Conservation (phyloP, 2,888 invertebrate species). For the Eulithis testata region DNA sequence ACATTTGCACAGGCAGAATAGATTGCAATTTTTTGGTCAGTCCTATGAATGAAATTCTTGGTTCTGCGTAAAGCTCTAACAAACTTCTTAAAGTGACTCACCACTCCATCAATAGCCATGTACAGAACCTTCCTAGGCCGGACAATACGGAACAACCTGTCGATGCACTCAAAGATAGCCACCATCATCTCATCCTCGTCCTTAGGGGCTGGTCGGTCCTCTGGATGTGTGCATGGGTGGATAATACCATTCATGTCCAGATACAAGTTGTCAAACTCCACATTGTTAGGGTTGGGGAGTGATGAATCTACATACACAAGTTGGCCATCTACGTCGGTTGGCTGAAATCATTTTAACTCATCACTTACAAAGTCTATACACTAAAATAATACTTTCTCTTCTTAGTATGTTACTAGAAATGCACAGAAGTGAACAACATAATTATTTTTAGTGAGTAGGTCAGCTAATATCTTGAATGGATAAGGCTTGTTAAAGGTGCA, state of each 20-base stretch:
- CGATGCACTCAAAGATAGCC: conserved; percentile 99
- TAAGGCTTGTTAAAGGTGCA: not conserved
- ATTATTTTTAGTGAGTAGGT: not conserved
- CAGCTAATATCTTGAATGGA: not conserved
- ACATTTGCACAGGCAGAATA: no score
- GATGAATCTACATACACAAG: conserved; percentile 91
- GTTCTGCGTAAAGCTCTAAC: no score
- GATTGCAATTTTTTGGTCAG: no score
- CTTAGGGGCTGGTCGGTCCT: conserved; percentile 98
- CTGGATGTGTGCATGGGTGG: conserved; percentile 99
- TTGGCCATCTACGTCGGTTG: conserved; percentile 90
- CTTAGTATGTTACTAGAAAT: no score
- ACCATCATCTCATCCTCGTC: conserved; percentile 99
- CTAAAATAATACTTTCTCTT: no score
- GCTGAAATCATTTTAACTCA: conserved; percentile 77
- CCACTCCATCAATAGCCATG: conserved; percentile 99
- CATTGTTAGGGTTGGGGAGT: conserved; percentile 96
- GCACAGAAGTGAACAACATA: not conserved
- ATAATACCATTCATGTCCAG: conserved; percentile 99
- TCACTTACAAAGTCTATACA: no score
- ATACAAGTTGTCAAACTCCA: conserved; percentile 99
- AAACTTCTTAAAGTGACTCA: conserved; percentile 67
- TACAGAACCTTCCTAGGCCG: conserved; percentile 96
- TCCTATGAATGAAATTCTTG: no score
- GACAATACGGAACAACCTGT: conserved; percentile 96